phyloP scores from a whole-genome alignment of 1,140 invertebrate genomes.

The Brachionus rubens region DNA sequence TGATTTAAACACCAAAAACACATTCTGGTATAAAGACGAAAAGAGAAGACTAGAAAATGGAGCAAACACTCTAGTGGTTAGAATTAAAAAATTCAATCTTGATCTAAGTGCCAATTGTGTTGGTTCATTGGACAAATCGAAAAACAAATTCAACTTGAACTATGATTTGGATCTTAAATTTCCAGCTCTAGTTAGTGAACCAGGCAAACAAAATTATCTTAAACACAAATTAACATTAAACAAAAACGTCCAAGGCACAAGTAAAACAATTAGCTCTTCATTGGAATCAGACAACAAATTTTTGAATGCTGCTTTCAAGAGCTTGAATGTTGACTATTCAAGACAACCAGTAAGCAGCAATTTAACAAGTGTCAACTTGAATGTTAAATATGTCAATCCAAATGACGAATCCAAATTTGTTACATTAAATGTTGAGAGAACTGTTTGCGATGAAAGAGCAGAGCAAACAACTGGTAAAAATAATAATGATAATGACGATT shows the following conservation, averaged over 20 bases:
- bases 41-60: constrained; percentile 5
- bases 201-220: not conserved
- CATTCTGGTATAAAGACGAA: not conserved
- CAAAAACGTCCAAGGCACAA: not conserved
- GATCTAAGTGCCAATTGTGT: not conserved
- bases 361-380: not conserved
- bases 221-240: not conserved
- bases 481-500: not conserved
- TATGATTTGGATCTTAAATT: not conserved
- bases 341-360: not conserved
- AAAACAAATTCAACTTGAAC: not conserved
- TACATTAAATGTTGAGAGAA: not conserved
- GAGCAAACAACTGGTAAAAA: not conserved
- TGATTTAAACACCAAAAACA: not conserved
- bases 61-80: not conserved
- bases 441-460: not conserved
- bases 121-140: not conserved
- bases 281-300: constrained; percentile 3
- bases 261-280: not conserved
- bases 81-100: not conserved
- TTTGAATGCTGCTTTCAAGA: not conserved
- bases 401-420: not conserved
- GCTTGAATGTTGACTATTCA: not conserved
- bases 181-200: constrained; percentile 5
- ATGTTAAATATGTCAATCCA: not conserved